A percentile compares a stretch with the other conserved stretches of the same genome.
phyloP scores from a whole-genome alignment of 2,797 vertebrate species.

The Crax fasciolata region DNA sequence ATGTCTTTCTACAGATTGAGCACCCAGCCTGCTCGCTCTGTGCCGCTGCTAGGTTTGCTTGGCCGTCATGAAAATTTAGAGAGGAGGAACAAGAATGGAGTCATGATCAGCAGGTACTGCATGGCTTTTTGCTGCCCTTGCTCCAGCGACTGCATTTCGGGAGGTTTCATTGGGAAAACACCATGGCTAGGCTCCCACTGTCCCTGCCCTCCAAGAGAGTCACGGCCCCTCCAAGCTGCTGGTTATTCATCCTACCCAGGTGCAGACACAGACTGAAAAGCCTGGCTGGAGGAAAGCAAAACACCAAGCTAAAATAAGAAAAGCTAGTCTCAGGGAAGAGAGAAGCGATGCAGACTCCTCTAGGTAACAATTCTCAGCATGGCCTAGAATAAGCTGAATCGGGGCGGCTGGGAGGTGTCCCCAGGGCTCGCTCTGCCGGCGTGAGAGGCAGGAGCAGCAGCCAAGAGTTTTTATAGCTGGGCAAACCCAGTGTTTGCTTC shows the following conservation, averaged over 20 bases:
- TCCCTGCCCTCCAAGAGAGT: not conserved
- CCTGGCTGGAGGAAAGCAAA: not conserved
- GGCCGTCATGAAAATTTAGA: not conserved
- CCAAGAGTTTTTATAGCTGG: not conserved
- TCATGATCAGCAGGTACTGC: not conserved
- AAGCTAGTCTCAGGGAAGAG: not conserved
- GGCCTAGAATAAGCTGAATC: slow-evolving; percentile 67
- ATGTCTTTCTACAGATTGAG: slow-evolving; percentile 17
- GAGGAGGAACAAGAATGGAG: not conserved
- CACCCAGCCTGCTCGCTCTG: not conserved
- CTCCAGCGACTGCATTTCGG: not conserved
- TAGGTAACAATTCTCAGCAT: slow-evolving; percentile 67
- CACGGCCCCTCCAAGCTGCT: not conserved
- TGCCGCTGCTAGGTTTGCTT: not conserved
- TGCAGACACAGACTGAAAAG: slow-evolving; percentile 20
- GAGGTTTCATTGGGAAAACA: not conserved
- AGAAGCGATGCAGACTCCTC: not conserved
- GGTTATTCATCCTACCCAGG: slow-evolving; percentile 11
- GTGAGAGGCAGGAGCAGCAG: not conserved
- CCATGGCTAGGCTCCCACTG: not conserved
- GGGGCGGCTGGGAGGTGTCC: not conserved
- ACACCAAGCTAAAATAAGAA: slow-evolving; percentile 55
- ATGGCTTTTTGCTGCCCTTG: accelerated
- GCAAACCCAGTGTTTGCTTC: not conserved
- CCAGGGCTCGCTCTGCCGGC: not conserved